Evolutionary conservation across 2,797 vertebrate species (phyloP), one percentile per base, ranked within the genome.

Genomic region (Distichodus sexfasciatus): DNA sequence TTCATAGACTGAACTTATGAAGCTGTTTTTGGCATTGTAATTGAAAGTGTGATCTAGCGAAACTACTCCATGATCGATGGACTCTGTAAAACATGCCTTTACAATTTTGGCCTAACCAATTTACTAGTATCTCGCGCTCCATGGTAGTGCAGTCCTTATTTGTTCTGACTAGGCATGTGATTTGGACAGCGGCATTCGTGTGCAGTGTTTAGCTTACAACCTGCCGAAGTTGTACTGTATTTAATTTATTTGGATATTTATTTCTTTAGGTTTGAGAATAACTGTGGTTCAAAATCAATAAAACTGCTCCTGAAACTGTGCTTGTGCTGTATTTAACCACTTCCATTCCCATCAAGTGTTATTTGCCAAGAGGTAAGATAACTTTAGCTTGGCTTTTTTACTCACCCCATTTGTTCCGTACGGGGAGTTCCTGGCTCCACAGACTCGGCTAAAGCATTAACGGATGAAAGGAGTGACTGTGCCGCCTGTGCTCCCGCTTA

Each of bases 221-320:
- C 53, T 76, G 70, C 51, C 69, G 31, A 65, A 58, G 23, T 43
- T 58, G n/a, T 53, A 46, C 66, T 50, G 36, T 23, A 12, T 61
- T 58, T 76, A 43, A 76, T 76, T 78, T 76, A 71, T 73, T 71
- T 61, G 28, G 46, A 54, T 58, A 69, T 74, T 80, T 76, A 68
- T 76, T 67, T 48, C 41, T 78, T 69, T 69, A 40, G 38, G 53
- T 76, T 81, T 60, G 35, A 74, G 51, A 41, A 58, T 57, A 48
- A 36, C 63, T 66, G 66, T 79, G 70, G 15, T 63, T 79, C 15
- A 67, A n/a, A 73, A 43, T 79, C 74, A 81, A 81, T 81, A 81
- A 81, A 81, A 71, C 31, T 67, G 59, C 59, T 74, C 55, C 59
- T 70, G 66, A 75, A 66, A 64, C 43, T 5, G 24, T 61, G 26